Evolutionary conservation across 2,888 invertebrate species (phyloP).

Genomic region (Tinea trinotella): DNA sequence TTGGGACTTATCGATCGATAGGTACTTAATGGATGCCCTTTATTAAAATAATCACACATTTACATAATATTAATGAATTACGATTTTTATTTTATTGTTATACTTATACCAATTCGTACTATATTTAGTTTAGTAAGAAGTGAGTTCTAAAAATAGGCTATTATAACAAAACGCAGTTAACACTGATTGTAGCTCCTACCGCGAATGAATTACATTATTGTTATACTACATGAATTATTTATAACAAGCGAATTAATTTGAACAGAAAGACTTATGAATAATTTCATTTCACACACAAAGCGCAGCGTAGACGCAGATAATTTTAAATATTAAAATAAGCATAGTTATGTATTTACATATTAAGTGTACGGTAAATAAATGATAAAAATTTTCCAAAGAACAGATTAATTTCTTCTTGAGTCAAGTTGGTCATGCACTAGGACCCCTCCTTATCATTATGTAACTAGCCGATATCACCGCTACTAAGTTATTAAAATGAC

Average conservation of each 20-base stretch:
- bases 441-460: conserved; percentile 17
- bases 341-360: neutral
- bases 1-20: conserved; percentile 8
- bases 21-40: neutral
- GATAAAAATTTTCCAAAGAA: conserved; percentile 13
- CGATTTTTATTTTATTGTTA: too few species aligned
- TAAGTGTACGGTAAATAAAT: conserved; percentile 1
- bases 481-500: conserved; percentile 2
- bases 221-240: neutral
- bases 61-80: too few species aligned
- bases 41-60: neutral
- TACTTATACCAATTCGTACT: too few species aligned
- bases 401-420: conserved; percentile 17
- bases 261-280: neutral
- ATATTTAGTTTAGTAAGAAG: too few species aligned
- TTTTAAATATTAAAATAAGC: neutral
- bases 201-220: neutral
- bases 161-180: neutral
- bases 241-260: neutral
- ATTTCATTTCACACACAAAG: neutral
- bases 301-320: neutral
- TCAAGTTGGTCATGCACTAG: conserved; percentile 18
- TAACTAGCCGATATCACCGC: conserved; percentile 9
- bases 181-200: neutral
- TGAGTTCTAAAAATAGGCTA: neutral